Evolutionary conservation across 2,113 vertebrate species (phyloP).

Genomic region (Colistium nudipinnis): DNA sequence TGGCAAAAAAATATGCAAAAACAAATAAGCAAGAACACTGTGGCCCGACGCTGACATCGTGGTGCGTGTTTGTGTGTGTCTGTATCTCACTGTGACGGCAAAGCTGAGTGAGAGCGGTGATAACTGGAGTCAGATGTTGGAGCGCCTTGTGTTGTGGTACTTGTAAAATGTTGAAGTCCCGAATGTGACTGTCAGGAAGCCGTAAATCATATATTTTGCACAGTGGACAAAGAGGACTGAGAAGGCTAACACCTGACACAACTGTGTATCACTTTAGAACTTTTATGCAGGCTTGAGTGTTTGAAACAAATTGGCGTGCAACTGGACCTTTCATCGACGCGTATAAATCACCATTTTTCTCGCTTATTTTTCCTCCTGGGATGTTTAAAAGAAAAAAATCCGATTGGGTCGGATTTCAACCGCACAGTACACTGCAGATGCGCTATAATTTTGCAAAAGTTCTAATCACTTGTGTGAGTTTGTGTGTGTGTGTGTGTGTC

Average conservation of each 20-base stretch:
- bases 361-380: too few species aligned
- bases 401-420: background rate
- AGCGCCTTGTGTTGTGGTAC: constrained; percentile 43
- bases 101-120: constrained; percentile 57
- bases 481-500: background rate
- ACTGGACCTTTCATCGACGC: too few species aligned
- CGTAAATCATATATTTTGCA: constrained; percentile 14
- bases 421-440: background rate
- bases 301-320: too few species aligned
- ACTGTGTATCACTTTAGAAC: too few species aligned
- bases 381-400: too few species aligned
- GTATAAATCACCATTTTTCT: too few species aligned
- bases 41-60: constrained; percentile 41
- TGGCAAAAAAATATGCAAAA: constrained; percentile 43
- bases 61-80: constrained; percentile 24
- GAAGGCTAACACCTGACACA: too few species aligned
- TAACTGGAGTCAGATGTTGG: constrained; percentile 69
- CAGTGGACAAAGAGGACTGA: background rate
- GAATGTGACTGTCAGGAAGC: constrained; percentile 15
- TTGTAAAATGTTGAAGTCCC: constrained; percentile 8
- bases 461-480: background rate
- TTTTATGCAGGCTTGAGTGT: too few species aligned
- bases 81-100: constrained; percentile 44
- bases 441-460: background rate
- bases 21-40: constrained; percentile 16